Conservation (phyloP, 2,888 invertebrate species). For the Odiellus spinosus region DNA sequence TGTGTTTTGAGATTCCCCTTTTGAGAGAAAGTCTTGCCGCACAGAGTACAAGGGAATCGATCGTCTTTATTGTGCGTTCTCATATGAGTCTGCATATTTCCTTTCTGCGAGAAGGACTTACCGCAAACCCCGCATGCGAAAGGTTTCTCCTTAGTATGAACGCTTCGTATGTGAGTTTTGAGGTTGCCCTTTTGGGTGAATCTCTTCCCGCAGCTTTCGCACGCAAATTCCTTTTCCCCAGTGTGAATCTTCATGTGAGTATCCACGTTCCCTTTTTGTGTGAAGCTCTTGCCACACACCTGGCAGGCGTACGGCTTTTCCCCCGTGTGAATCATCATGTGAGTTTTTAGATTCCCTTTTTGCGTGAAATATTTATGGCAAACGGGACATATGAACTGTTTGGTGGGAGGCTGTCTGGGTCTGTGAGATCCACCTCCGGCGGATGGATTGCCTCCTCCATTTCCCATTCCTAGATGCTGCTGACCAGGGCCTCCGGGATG, state of each 20-base stretch:
- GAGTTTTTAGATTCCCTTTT: conserved; percentile 23
- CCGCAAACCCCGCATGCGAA: conserved; percentile 21
- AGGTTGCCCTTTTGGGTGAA: conserved; percentile 22
- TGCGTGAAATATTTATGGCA: conserved; percentile 22
- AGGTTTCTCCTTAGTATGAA: conserved; percentile 22
- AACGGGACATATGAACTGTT: conserved; percentile 7
- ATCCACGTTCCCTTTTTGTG: conserved; percentile 23
- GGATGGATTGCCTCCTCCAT: not conserved
- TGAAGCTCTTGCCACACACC: conserved; percentile 22
- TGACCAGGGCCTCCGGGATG: conserved; percentile 7
- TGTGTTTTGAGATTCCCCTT: conserved; percentile 23
- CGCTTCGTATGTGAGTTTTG: conserved; percentile 22
- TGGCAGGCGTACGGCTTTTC: conserved; percentile 22
- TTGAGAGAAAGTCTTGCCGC: conserved; percentile 23
- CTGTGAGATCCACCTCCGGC: not conserved
- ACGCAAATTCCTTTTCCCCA: conserved; percentile 20
- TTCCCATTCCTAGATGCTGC: not conserved
- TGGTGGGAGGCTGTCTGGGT: not conserved
- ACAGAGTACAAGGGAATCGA: conserved; percentile 21
- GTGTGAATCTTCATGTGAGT: conserved; percentile 23
- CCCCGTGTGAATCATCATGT: conserved; percentile 23
- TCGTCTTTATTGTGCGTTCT: conserved; percentile 23
- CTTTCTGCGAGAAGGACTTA: conserved; percentile 22
- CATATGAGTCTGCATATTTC: conserved; percentile 22
- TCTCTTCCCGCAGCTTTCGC: conserved; percentile 20